Conservation (phyloP, 2,797 vertebrate species). For the Micrastur ruficollis region DNA sequence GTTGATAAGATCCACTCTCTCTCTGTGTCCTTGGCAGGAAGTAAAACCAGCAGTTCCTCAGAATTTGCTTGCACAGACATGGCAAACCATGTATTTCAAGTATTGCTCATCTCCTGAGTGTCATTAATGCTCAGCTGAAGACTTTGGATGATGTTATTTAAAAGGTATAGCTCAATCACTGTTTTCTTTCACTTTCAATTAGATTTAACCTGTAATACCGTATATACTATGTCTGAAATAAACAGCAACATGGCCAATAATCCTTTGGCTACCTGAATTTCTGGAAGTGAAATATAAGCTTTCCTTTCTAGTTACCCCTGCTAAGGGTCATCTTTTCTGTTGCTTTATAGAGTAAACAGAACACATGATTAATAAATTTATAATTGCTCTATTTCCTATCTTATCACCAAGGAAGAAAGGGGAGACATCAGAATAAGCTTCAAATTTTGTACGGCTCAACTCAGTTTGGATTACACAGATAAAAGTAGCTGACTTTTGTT, state of each 20-base stretch:
- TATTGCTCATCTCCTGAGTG: neutral
- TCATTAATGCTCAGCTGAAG: neutral
- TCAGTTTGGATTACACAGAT: neutral
- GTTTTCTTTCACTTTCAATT: neutral
- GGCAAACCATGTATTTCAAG: neutral
- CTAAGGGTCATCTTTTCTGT: neutral
- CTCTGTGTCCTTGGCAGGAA: neutral
- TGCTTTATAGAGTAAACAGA: neutral
- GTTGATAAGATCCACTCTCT: neutral
- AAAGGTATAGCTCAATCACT: neutral
- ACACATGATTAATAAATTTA: neutral
- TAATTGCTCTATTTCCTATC: neutral
- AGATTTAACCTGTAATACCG: neutral
- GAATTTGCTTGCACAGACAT: neutral
- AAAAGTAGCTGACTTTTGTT: neutral
- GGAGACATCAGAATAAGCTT: neutral
- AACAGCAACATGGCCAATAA: neutral
- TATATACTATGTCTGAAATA: neutral
- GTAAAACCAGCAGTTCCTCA: neutral
- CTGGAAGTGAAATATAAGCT: neutral
- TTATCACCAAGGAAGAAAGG: neutral
- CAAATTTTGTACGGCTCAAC: neutral
- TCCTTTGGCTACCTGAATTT: neutral
- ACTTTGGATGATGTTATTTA: neutral
- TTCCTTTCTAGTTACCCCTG: rapidly evolving